Percentiles rank a stretch among this genome's conserved stretches.
These are phyloP conservation scores for Doris montereyensis DNA, from an alignment of 2,888 invertebrate genomes.

Conservation along the genomic window DNA sequence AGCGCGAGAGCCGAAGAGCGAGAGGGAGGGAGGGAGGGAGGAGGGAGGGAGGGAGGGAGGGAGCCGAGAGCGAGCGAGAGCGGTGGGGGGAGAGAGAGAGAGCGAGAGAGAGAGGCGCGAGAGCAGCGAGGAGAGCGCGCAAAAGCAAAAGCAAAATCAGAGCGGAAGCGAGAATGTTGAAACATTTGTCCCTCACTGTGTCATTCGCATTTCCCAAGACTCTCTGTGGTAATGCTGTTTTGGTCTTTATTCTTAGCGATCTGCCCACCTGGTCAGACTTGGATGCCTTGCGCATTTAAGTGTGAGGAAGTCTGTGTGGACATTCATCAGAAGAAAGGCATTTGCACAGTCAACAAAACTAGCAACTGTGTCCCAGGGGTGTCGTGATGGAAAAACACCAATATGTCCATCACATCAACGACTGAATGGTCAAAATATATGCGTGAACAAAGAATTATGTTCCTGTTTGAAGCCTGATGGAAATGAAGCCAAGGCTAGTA, in stretches of 20 bases:
- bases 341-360: slow-evolving; percentile 46
- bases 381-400: too few species aligned
- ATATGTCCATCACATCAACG: background rate
- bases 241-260: slow-evolving; percentile 53
- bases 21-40: background rate
- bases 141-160: too few species aligned
- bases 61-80: background rate
- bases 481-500: slow-evolving; percentile 80
- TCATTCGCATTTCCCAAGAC: too few species aligned
- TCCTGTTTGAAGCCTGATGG: slow-evolving; percentile 82
- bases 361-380: slow-evolving; percentile 70
- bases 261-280: slow-evolving; percentile 69
- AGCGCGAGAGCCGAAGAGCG: background rate
- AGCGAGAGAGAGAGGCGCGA: background rate
- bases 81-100: background rate
- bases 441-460: slow-evolving; percentile 83
- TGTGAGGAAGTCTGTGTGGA: slow-evolving; percentile 81
- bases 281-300: slow-evolving; percentile 81
- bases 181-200: too few species aligned
- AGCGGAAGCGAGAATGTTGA: too few species aligned
- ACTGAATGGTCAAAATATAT: slow-evolving; percentile 77
- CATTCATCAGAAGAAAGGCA: slow-evolving; percentile 47
- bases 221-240: too few species aligned
- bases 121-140: too few species aligned
- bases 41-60: background rate